Evolutionary conservation across 2,113 vertebrate species (phyloP).

Genomic region (Percina caprodes): DNA sequence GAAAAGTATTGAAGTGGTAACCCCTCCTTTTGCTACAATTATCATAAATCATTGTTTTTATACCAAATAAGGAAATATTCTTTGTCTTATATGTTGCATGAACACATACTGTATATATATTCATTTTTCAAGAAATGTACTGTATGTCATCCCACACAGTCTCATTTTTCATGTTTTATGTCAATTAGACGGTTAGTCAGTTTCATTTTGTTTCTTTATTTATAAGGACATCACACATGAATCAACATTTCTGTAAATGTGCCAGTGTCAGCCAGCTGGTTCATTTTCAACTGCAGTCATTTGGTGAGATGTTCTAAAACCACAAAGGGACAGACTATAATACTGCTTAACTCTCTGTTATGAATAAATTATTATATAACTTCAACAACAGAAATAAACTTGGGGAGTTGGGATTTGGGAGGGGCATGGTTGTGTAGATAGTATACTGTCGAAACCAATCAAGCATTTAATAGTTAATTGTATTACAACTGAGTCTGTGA

Average conservation of each 20-base stretch:
- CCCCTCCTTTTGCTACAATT: not conserved
- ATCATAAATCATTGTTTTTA: not conserved
- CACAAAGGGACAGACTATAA: slow-evolving; percentile 1
- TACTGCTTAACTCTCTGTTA: not conserved
- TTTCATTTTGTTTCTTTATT: not conserved
- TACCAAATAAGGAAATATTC: not conserved
- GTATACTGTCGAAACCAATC: not conserved
- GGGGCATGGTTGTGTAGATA: not conserved
- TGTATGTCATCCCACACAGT: not conserved
- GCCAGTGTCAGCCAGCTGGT: slow-evolving; percentile 22
- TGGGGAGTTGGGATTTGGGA: not conserved
- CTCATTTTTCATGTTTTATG: not conserved
- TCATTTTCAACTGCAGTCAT: slow-evolving; percentile 9
- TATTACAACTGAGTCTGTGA: not conserved
- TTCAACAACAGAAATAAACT: not conserved
- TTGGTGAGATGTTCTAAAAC: slow-evolving; percentile 19
- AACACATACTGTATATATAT: not conserved
- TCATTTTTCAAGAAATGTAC: not conserved
- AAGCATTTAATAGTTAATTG: not conserved
- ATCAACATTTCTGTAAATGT: slow-evolving; percentile 21
- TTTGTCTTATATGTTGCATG: not conserved
- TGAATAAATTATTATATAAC: not conserved
- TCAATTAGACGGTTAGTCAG: not conserved
- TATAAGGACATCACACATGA: slow-evolving; percentile 10
- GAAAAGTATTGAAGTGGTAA: not conserved